Evolutionary conservation across 1,140 invertebrate species (phyloP), one percentile per base, ranked within the genome.

Genomic region (Drosophila chauvacae): DNA sequence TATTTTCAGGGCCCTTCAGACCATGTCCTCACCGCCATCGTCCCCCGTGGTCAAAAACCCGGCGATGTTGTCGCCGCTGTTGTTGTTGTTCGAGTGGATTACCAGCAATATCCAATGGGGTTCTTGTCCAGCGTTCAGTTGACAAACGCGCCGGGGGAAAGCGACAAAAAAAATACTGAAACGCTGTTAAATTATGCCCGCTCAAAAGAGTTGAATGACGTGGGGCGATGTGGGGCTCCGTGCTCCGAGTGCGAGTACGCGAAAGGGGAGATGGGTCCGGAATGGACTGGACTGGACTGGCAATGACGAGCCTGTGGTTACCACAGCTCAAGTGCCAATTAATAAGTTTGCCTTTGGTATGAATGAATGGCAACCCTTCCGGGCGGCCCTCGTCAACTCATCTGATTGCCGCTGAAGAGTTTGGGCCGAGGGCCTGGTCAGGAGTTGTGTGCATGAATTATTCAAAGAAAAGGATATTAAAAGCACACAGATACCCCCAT

Each of bases 401-500:
- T 66, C 58, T 88, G 80, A 86, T 80, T 83, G 84, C 70, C 72
- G 83, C 69, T 80, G 74, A 63, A 81, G 68, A 60, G 81, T 66
- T 65, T 56, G 23, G 68, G 56, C 37, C 68, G 44, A 62, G 42
- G 69, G 35, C 45, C 37, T 83, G 83, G 83, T 80, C 83, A 86
- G 84, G 60, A 18, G 33, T 39, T 74, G 56, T 80, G 61, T 80
- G 73, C 62, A 87, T 87, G 77, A 87, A 87, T 87, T 80, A 87
- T 87, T 88, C 85, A 87, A 87, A 87, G 84, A 87, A 88, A 90
- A 78, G 77, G 73, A 87, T 88, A 87, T 87, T 87, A 87, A 87
- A 87, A 84, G 81, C 80, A 87, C 81, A 83, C 81, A 86, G 62
- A 85, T 56, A 78, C 45, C 35, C 58, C 28, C 70, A 64, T 18